These are phyloP conservation scores for Lepidocyrtoides sp. DNA, from an alignment of 2,888 invertebrate genomes.

Conservation along the genomic window DNA sequence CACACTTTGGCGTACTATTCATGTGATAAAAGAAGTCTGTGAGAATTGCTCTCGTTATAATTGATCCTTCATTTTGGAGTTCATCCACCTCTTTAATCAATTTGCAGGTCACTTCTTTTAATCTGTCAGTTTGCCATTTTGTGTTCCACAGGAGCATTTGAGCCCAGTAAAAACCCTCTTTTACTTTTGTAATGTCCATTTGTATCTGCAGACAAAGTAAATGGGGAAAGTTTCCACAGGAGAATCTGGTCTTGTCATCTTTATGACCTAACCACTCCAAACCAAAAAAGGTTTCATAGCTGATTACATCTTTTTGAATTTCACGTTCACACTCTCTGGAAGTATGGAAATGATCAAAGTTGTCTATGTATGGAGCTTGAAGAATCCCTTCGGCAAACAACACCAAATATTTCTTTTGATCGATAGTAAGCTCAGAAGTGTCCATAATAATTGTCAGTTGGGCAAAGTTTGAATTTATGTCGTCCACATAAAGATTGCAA, in stretches of 20 bases:
- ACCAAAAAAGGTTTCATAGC: slow-evolving; percentile 89
- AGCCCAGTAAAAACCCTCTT: slow-evolving; percentile 91
- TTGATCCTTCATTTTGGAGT: slow-evolving; percentile 91
- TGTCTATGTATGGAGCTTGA: slow-evolving; percentile 65
- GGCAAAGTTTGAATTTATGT: slow-evolving; percentile 72
- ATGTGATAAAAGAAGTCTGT: slow-evolving; percentile 89
- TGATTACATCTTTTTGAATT: slow-evolving; percentile 92
- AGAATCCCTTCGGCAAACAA: slow-evolving; percentile 74
- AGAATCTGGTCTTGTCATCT: slow-evolving; percentile 88
- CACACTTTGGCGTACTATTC: slow-evolving; percentile 91
- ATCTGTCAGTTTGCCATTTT: slow-evolving; percentile 91
- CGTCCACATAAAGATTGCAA: slow-evolving; percentile 80
- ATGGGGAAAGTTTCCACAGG: slow-evolving; percentile 91
- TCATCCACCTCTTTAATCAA: slow-evolving; percentile 93
- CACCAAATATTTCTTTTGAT: slow-evolving; percentile 78
- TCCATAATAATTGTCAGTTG: slow-evolving; percentile 78
- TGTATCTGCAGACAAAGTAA: slow-evolving; percentile 89
- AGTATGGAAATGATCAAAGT: slow-evolving; percentile 28
- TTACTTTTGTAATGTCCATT: slow-evolving; percentile 93
- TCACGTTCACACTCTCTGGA: slow-evolving; percentile 51
- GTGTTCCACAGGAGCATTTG: slow-evolving; percentile 92
- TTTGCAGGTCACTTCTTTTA: slow-evolving; percentile 92
- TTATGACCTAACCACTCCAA: slow-evolving; percentile 86
- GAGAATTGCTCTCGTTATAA: slow-evolving; percentile 90
- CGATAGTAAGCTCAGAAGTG: slow-evolving; percentile 66